Conservation (phyloP, 2,888 invertebrate genomes). For the Andrena hattorfiana region DNA sequence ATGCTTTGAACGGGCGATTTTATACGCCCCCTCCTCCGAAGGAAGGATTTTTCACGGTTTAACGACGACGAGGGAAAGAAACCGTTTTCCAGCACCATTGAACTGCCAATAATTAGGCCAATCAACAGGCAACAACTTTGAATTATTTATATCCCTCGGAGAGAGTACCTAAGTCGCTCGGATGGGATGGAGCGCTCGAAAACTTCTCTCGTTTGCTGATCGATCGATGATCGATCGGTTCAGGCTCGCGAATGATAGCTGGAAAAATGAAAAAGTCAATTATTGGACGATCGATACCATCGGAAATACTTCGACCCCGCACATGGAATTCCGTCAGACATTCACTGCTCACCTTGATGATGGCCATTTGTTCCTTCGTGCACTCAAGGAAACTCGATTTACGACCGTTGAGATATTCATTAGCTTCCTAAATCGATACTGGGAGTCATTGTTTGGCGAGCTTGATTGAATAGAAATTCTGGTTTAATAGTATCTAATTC, state of each 20-base stretch:
- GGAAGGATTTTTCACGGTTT: background rate
- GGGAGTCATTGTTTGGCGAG: background rate
- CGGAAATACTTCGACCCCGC: constrained; percentile 8
- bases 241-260: background rate
- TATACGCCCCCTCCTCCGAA: background rate
- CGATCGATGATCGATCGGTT: constrained; percentile 38
- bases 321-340: background rate
- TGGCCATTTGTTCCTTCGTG: background rate
- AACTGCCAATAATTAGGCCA: constrained; percentile 45
- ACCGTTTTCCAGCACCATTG: constrained; percentile 6
- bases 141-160: constrained; percentile 56
- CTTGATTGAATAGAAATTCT: background rate
- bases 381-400: constrained; percentile 12
- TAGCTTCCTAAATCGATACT: constrained; percentile 1
- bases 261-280: constrained; percentile 34
- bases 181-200: constrained; percentile 7
- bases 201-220: constrained; percentile 33
- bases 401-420: constrained; percentile 19
- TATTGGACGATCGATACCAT: constrained; percentile 29
- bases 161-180: background rate
- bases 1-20: background rate
- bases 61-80: background rate
- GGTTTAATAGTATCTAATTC: no score
- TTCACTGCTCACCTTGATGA: background rate
- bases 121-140: constrained; percentile 24